These are phyloP conservation scores for Girardinus metallicus DNA, from an alignment of 2,797 vertebrate species.

Conservation along the genomic window DNA sequence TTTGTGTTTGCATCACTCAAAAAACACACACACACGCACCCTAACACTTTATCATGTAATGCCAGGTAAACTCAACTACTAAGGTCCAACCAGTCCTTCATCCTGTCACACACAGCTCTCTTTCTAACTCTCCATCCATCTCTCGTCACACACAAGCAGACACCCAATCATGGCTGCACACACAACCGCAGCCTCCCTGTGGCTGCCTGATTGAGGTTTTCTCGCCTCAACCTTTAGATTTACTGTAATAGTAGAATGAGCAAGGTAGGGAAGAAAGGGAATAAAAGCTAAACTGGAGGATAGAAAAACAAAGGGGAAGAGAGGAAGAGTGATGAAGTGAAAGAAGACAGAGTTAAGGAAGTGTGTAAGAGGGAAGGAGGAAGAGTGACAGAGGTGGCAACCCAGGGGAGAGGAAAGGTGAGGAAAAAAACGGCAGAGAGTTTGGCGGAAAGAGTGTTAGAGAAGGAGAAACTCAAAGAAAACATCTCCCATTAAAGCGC, in stretches of 20 bases:
- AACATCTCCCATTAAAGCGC: constrained; percentile 59
- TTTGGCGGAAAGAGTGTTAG: not conserved
- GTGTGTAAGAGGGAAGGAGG: not conserved
- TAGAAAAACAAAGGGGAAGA: constrained; percentile 10
- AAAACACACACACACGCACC: constrained; percentile 10
- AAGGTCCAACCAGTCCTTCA: constrained; percentile 25
- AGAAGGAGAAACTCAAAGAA: constrained; percentile 18
- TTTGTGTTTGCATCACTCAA: constrained; percentile 23
- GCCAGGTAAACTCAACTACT: constrained; percentile 33
- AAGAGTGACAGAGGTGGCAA: not conserved
- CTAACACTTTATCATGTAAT: constrained; percentile 40
- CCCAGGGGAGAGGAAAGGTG: not conserved
- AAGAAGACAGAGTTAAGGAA: constrained; percentile 12
- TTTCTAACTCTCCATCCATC: constrained; percentile 1
- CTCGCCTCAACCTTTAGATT: constrained; percentile 55
- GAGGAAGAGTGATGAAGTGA: constrained; percentile 10
- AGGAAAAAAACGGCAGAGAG: not conserved
- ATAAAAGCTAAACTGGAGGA: constrained; percentile 24
- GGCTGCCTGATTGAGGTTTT: constrained; percentile 59
- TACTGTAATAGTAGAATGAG: constrained; percentile 49
- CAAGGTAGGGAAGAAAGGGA: constrained; percentile 6
- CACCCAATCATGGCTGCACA: constrained; percentile 9
- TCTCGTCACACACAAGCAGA: constrained; percentile 16
- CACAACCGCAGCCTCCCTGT: constrained; percentile 31
- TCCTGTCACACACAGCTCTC: constrained; percentile 23